These are phyloP conservation scores for Halcyon smyrnensis DNA, from an alignment of 2,797 vertebrate genomes.

Conservation along the genomic window DNA sequence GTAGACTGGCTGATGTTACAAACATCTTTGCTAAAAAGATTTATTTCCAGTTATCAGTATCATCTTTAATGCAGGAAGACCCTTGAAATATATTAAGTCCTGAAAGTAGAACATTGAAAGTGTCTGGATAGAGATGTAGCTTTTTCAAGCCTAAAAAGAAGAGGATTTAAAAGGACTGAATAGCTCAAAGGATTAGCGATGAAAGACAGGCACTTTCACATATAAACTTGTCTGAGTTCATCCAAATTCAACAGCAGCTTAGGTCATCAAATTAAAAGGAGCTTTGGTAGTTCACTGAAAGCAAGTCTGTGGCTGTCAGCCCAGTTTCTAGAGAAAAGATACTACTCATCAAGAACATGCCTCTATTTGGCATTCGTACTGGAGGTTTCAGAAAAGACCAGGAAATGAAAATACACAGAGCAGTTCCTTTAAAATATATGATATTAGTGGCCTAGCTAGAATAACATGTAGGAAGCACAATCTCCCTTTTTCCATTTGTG, in stretches of 20 bases:
- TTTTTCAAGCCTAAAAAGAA: slow-evolving; percentile 12
- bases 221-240: slow-evolving; percentile 30
- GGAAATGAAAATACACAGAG: background rate
- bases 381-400: background rate
- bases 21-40: background rate
- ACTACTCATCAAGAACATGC: slow-evolving; percentile 33
- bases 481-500: background rate
- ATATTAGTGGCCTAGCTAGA: background rate
- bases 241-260: slow-evolving; percentile 55
- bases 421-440: background rate
- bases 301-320: slow-evolving; percentile 34
- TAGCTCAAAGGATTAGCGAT: slow-evolving; percentile 35
- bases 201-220: slow-evolving; percentile 38
- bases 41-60: background rate
- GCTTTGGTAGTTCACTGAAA: slow-evolving; percentile 45
- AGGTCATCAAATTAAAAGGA: slow-evolving; percentile 45
- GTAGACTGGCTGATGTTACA: background rate
- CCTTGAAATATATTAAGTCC: background rate
- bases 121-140: slow-evolving; percentile 8
- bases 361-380: slow-evolving; percentile 53
- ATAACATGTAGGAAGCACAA: background rate
- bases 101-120: background rate
- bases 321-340: slow-evolving; percentile 53
- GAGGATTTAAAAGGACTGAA: slow-evolving; percentile 22
- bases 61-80: background rate